Percentiles rank a stretch among this genome's conserved stretches.
Conservation (phyloP, 2,888 invertebrate genomes). For the Homarus gammarus region DNA sequence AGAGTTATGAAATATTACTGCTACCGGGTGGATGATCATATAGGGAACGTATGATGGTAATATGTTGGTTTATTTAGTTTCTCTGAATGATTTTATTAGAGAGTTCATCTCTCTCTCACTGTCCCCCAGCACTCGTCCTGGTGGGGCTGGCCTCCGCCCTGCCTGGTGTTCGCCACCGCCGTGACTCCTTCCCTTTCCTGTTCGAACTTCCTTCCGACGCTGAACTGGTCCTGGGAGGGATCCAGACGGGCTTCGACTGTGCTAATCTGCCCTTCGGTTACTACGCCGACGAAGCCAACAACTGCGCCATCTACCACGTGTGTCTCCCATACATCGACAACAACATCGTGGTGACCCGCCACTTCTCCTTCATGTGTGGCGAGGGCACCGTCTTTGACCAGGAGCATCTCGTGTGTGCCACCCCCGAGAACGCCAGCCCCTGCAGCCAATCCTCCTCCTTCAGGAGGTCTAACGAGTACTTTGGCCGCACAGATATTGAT, state of each 20-base stretch:
- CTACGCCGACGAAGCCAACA: constrained; percentile 69
- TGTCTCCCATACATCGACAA: constrained; percentile 58
- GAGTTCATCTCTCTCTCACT: not conserved
- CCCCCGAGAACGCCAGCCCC: constrained; percentile 59
- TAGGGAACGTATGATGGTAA: no score
- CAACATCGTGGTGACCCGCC: constrained; percentile 38
- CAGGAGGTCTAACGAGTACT: constrained; percentile 60
- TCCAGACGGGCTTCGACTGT: constrained; percentile 60
- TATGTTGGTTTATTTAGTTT: no score
- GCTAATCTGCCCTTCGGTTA: constrained; percentile 62
- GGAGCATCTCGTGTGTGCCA: constrained; percentile 46
- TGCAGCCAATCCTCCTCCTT: constrained; percentile 43
- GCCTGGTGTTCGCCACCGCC: constrained; percentile 22
- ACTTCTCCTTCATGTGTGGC: constrained; percentile 72
- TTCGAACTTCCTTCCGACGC: constrained; percentile 37
- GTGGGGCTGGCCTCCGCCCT: not conserved
- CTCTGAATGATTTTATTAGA: no score
- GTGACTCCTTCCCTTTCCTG: constrained; percentile 11
- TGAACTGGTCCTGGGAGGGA: constrained; percentile 9
- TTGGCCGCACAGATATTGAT: constrained; percentile 34
- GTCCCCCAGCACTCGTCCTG: not conserved
- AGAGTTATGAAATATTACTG: no score
- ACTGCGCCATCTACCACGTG: constrained; percentile 71
- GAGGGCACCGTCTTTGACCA: constrained; percentile 69
- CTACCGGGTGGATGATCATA: no score